phyloP scores from a whole-genome alignment of 2,888 invertebrate genomes.

The Pachymerium ferrugineum region DNA sequence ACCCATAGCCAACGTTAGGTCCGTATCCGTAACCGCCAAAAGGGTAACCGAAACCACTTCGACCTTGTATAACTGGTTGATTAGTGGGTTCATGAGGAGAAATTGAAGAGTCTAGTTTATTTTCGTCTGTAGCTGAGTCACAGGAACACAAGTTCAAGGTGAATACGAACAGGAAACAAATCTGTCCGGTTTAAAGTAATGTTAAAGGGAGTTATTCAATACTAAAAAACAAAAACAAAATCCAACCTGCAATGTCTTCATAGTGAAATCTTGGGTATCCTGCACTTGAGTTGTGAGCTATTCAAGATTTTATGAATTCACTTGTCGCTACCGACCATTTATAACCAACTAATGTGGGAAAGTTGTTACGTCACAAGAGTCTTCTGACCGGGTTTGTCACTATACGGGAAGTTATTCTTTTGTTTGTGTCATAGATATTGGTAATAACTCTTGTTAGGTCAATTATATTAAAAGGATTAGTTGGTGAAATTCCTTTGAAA shows the following conservation, averaged over 20 bases:
- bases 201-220: too few relatives aligned
- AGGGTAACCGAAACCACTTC: not conserved
- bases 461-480: not conserved
- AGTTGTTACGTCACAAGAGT: not conserved
- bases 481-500: not conserved
- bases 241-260: not conserved
- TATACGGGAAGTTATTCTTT: not conserved
- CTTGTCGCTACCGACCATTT: not conserved
- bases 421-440: not conserved
- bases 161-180: not conserved
- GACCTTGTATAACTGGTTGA: not conserved
- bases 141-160: not conserved
- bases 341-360: not conserved
- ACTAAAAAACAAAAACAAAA: too few relatives aligned
- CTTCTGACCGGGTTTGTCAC: not conserved
- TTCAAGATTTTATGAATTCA: not conserved
- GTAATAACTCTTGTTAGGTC: not conserved
- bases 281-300: not conserved
- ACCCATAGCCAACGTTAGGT: not conserved
- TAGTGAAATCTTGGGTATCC: not conserved
- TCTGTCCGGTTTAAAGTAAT: not conserved
- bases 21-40: not conserved
- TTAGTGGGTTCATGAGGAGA: too few relatives aligned
- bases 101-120: not conserved
- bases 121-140: not conserved